Evolutionary conservation across 37 sponge, comb jelly and placozoan genomes (phyloP).

Genomic region (Dysidea cf. avara): DNA sequence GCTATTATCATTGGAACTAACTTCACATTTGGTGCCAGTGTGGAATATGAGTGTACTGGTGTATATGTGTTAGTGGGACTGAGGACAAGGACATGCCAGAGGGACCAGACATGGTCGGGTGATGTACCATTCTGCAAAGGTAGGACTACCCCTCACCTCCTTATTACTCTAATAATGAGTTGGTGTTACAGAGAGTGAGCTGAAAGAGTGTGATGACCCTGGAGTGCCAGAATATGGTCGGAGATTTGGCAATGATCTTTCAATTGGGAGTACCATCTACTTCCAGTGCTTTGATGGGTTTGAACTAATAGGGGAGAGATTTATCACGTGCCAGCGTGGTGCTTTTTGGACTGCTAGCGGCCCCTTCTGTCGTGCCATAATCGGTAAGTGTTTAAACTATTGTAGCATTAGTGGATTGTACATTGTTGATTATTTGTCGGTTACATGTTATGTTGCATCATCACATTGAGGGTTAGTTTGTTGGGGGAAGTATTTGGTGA

Average conservation of each 20-base stretch:
- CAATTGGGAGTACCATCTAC: constrained; percentile 22
- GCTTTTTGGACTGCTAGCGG: too few species aligned
- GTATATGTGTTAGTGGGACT: constrained; percentile 41
- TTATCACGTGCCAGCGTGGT: too few species aligned
- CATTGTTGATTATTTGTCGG: too few species aligned
- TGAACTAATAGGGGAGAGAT: constrained; percentile 31
- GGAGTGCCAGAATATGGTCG: constrained; percentile 50
- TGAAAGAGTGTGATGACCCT: constrained; percentile 46
- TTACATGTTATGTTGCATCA: too few species aligned
- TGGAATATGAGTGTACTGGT: constrained; percentile 46
- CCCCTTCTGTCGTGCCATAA: too few species aligned
- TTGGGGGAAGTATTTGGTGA: too few species aligned
- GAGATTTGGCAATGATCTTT: constrained; percentile 4
- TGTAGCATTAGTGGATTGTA: too few species aligned
- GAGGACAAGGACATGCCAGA: constrained; percentile 36
- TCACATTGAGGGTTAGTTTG: too few species aligned
- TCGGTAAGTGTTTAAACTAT: too few species aligned
- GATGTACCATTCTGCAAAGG: constrained; percentile 41
- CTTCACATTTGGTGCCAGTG: constrained; percentile 34
- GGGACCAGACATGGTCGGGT: constrained; percentile 42
- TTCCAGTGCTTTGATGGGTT: constrained; percentile 66
- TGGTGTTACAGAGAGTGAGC: not conserved
- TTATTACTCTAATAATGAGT: too few species aligned
- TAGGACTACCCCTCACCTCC: too few species aligned
- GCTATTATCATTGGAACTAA: constrained; percentile 2